Conservation (phyloP, 1,140 invertebrate genomes). For the Drosophila rufa region DNA sequence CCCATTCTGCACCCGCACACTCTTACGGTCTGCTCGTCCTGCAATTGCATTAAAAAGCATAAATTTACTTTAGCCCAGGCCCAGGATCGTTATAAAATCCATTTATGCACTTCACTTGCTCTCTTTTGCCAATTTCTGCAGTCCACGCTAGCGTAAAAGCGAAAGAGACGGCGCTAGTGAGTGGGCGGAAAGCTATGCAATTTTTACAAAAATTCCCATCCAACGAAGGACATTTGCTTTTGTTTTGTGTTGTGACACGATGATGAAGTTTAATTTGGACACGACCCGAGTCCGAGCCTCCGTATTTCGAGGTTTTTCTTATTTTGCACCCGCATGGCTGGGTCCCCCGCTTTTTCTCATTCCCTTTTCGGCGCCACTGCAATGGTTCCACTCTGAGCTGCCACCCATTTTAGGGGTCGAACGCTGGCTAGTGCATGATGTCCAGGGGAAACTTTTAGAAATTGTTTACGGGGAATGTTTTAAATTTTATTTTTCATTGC, state of each 20-base stretch:
- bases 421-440: constrained; percentile 12
- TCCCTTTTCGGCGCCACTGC: constrained; percentile 9
- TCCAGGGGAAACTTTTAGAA: constrained; percentile 24
- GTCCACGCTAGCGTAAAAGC: constrained; percentile 48
- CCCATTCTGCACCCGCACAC: constrained; percentile 49
- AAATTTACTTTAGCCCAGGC: constrained; percentile 82
- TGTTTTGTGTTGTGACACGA: constrained; percentile 62
- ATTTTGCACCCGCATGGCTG: constrained; percentile 35
- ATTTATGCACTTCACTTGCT: constrained; percentile 84
- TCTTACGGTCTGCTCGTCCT: constrained; percentile 80
- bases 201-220: constrained; percentile 69
- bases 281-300: constrained; percentile 68
- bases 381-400: not conserved
- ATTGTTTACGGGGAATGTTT: constrained; percentile 38
- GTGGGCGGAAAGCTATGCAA: constrained; percentile 60
- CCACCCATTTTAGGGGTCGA: constrained; percentile 23
- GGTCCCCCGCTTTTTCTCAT: not conserved
- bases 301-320: not conserved
- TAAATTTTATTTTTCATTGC: constrained; percentile 14
- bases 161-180: constrained; percentile 1
- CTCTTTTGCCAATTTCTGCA: constrained; percentile 78
- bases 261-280: constrained; percentile 83
- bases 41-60: constrained; percentile 84
- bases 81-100: constrained; percentile 78
- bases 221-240: constrained; percentile 32